Percentiles rank a stretch among this genome's conserved stretches.
Evolutionary conservation across 2,113 vertebrate species (phyloP).

Genomic region (Psammodynastes pulverulentus): DNA sequence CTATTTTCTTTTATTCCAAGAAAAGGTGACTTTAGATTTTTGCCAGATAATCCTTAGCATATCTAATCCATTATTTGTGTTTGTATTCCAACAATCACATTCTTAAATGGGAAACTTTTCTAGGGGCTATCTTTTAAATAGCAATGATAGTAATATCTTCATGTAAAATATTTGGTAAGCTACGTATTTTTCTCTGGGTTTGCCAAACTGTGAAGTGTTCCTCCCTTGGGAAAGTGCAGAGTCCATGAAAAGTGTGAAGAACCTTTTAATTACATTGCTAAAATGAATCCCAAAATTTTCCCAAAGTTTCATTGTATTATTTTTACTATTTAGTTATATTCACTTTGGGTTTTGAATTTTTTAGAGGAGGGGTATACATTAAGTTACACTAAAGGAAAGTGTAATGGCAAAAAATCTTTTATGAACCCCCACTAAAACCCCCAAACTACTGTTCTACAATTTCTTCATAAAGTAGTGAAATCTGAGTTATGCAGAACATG

Average conservation of each 20-base stretch:
- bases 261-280: neutral
- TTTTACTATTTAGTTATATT: neutral
- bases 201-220: neutral
- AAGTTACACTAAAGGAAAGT: neutral
- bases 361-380: neutral
- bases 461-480: neutral
- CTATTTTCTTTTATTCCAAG: neutral
- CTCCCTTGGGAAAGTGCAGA: neutral
- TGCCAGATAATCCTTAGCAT: neutral
- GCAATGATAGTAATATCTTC: neutral
- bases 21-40: neutral
- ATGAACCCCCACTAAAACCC: neutral
- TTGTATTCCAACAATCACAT: neutral
- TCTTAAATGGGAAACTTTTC: neutral
- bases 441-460: neutral
- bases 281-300: neutral
- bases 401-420: neutral
- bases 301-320: neutral
- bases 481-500: neutral
- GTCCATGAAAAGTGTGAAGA: neutral
- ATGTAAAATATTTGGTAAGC: neutral
- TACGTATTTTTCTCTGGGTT: neutral
- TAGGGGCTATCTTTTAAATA: neutral
- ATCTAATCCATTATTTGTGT: neutral
- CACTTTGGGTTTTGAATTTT: neutral